Conservation (phyloP, 2,113 vertebrate species). For the Pheucticus melanocephalus region DNA sequence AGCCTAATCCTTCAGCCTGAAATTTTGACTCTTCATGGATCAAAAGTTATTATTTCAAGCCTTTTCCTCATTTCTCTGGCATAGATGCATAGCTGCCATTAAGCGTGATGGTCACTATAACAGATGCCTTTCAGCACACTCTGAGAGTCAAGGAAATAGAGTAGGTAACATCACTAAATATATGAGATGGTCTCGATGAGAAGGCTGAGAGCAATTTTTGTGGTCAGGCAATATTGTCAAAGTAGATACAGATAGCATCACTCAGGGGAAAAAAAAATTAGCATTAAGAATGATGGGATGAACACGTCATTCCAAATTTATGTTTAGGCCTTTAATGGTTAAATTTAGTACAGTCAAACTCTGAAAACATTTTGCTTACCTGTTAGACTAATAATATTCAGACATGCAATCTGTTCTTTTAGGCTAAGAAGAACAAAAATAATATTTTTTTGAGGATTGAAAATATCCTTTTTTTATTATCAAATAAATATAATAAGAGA, state of each 20-base stretch:
- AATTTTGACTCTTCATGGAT: background rate
- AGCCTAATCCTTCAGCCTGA: background rate
- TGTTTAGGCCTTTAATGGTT: background rate
- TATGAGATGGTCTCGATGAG: background rate
- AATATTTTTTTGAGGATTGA: constrained; percentile 51
- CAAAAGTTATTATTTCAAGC: background rate
- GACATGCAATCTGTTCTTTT: constrained; percentile 11
- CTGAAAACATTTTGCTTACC: constrained; percentile 23
- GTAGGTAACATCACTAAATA: background rate
- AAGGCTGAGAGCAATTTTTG: background rate
- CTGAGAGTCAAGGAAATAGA: background rate
- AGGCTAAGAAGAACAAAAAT: constrained; percentile 8
- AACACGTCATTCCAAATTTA: background rate
- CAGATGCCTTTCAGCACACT: background rate
- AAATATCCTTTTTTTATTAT: constrained; percentile 45
- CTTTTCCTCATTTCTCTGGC: background rate
- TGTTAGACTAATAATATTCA: constrained; percentile 15
- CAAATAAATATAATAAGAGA: constrained; percentile 54
- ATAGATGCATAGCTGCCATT: background rate
- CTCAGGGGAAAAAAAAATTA: background rate
- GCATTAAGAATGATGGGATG: background rate
- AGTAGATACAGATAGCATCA: background rate
- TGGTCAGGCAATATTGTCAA: background rate
- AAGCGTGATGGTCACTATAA: background rate
- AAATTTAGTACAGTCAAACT: background rate